Percentiles rank a stretch among this genome's conserved stretches.
Evolutionary conservation across 2,888 invertebrate species (phyloP).

Genomic region (Pheosia gnoma): DNA sequence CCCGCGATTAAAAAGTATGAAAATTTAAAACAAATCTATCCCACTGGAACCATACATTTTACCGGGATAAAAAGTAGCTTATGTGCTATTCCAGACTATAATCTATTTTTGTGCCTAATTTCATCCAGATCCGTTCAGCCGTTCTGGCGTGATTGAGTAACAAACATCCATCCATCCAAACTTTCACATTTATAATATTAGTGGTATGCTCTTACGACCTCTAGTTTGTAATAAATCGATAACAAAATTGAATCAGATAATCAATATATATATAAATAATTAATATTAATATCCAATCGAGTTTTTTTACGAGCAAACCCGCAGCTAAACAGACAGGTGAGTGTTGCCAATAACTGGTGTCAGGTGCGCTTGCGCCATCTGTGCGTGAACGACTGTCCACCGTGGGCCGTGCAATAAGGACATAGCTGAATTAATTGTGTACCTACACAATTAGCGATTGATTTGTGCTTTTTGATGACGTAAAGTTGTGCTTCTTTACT

Average conservation of each 20-base stretch:
- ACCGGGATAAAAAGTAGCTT: no score
- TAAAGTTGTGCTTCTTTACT: not conserved
- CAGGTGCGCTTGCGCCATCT: slow-evolving; percentile 45
- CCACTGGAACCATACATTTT: no score
- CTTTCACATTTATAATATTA: not conserved
- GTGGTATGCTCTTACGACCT: not conserved
- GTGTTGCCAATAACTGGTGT: slow-evolving; percentile 53
- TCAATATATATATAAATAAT: not conserved
- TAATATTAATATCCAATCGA: not conserved
- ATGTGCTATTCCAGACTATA: no score
- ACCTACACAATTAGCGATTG: slow-evolving; percentile 25
- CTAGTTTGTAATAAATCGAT: not conserved
- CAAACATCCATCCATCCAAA: no score
- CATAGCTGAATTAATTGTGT: slow-evolving; percentile 36
- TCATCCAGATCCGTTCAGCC: no score
- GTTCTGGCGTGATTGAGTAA: no score
- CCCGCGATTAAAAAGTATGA: no score
- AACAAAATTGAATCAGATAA: not conserved
- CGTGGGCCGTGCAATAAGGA: slow-evolving; percentile 34
- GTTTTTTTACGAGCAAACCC: slow-evolving; percentile 39
- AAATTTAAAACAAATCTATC: no score
- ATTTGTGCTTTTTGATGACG: slow-evolving; percentile 18
- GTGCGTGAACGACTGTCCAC: slow-evolving; percentile 30
- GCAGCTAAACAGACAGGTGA: slow-evolving; percentile 49
- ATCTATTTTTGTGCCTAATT: no score